Base-by-base conservation (phyloP, 1,140 invertebrate genomes). In the Asobara japonica region DNA sequence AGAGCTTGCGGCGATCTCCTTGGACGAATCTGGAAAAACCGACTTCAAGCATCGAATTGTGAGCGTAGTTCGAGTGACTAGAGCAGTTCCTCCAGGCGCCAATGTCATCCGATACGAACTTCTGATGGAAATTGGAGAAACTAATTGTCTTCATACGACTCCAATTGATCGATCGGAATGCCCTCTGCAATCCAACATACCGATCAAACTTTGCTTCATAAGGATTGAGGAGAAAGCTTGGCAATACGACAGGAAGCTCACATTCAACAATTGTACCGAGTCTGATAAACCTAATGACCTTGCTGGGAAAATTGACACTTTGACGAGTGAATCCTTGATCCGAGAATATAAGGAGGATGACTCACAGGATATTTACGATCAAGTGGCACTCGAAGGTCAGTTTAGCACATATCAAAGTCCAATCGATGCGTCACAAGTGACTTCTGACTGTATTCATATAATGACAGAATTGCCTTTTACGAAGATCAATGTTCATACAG, bases 31-130 rank as follows among this genome's bases (percentile, higher is more conserved):
- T 0, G 75, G 81, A 8, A 31, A 69, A 0, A 81, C 79, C 65
- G 84, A 86, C 41, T 86, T 79, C 36, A 88, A 87, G 8, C 81
- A 86, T 16, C 84, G 82, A 71, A 66, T 86, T 0, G 36, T 85
- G 5, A 78, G 76, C 3, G 82, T 87, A 18, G 60, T 83, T 3
- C 74, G 78, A 72, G 83, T 85, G 7, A 82, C 82, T 0, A 78
- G 86, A 22, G 76, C 77, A 0, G 80, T 87, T 16, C 85, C 85
- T 18, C 79, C 81, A 4, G 78, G 80, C 29, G 76, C 76, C 11
- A 84, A 82, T 45, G 74, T 83, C 41, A 79, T 87, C 51, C 78
- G 80, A 0, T 88, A 86, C 60, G 81, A 86, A 71, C 22, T 88
- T 4, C 16, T 84, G 0, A 71, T 86, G 48, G 74, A 80, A 65